phyloP scores from a whole-genome alignment of 2,113 vertebrate genomes.

The Ceuthmochares aereus region DNA sequence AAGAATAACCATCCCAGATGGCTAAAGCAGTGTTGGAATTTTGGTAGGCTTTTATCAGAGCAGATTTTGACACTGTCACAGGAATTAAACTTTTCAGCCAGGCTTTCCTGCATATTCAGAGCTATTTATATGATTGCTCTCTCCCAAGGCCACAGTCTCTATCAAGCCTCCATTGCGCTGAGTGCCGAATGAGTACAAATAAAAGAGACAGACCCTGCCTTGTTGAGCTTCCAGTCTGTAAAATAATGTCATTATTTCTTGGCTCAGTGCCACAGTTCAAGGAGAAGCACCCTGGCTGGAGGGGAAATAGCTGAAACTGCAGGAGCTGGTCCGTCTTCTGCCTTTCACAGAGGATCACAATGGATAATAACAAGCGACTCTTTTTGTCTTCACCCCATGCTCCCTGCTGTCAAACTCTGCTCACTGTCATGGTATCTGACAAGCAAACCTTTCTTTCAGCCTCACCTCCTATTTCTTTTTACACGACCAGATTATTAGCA shows the following conservation, averaged over 20 bases:
- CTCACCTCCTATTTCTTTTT: background rate
- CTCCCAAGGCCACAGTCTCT: background rate
- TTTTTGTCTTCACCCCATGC: background rate
- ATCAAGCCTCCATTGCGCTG: background rate
- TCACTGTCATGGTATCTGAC: background rate
- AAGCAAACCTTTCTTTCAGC: constrained; percentile 18
- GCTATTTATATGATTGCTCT: background rate
- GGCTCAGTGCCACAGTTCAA: background rate
- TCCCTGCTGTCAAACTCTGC: background rate
- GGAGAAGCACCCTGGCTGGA: background rate
- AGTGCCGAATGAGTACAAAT: background rate
- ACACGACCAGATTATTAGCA: background rate
- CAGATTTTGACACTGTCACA: background rate
- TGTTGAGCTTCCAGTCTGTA: background rate
- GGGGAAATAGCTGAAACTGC: background rate
- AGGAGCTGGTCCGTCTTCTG: background rate
- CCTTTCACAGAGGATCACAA: background rate
- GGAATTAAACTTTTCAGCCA: constrained; percentile 35
- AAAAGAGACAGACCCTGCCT: background rate
- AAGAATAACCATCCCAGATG: background rate
- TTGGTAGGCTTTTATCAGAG: background rate
- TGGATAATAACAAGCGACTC: background rate
- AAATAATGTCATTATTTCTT: background rate
- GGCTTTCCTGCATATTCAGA: background rate
- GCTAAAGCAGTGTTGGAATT: background rate